These are phyloP conservation scores for Pristis pectinata DNA, from an alignment of 2,797 vertebrate species.

Conservation along the genomic window DNA sequence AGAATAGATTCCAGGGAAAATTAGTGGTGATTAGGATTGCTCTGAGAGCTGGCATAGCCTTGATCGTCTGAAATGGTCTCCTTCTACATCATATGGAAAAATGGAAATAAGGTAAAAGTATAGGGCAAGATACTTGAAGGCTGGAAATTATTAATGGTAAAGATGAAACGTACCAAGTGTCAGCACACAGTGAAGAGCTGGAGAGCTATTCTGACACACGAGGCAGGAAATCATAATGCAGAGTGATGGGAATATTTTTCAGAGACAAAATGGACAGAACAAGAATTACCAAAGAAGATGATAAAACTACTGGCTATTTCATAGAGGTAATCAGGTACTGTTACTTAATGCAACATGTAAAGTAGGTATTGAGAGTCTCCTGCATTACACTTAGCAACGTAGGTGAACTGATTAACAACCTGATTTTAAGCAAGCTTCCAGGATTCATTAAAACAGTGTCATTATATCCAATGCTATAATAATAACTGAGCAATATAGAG, in stretches of 20 bases:
- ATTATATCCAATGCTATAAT: background rate
- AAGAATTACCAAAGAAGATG: background rate
- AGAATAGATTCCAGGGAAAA: too few relatives aligned
- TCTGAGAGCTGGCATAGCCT: too few relatives aligned
- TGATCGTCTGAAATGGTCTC: too few relatives aligned
- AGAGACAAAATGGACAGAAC: conserved; percentile 29
- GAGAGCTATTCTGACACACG: background rate
- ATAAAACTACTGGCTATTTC: background rate
- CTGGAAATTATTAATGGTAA: background rate
- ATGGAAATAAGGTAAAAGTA: too few relatives aligned
- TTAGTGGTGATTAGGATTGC: too few relatives aligned
- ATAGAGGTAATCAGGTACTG: background rate
- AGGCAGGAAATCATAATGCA: background rate
- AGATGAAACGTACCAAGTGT: background rate
- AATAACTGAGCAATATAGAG: background rate
- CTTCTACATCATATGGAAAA: too few relatives aligned
- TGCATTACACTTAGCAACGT: background rate
- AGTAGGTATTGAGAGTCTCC: background rate
- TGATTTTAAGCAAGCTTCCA: background rate
- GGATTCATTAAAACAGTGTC: background rate
- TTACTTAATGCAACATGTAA: background rate
- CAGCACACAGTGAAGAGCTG: background rate
- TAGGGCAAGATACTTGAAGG: background rate
- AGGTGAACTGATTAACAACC: background rate
- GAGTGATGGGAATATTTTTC: background rate